phyloP scores from a whole-genome alignment of 1,140 invertebrate genomes.

The Dreissena polymorpha region DNA sequence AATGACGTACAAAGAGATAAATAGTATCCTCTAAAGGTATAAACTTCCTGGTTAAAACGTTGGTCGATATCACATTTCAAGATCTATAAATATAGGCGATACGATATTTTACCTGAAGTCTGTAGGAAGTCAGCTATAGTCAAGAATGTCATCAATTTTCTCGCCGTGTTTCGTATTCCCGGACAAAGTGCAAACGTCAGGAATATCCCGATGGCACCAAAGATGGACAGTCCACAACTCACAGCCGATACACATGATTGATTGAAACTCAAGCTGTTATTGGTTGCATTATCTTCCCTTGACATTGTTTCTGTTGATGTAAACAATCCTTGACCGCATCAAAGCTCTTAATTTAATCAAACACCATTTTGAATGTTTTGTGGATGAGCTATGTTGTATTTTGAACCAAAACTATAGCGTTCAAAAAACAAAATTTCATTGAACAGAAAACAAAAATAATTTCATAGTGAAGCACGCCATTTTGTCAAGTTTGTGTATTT shows the following conservation, averaged over 20 bases:
- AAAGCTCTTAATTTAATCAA: too few species aligned
- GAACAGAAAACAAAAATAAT: too few species aligned
- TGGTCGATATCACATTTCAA: not conserved
- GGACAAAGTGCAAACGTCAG: not conserved
- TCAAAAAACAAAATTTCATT: too few species aligned
- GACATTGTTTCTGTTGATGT: not conserved
- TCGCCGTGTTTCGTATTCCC: slow-evolving; percentile 21
- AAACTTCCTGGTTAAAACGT: too few species aligned
- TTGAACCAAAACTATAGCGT: too few species aligned
- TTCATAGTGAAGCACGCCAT: too few species aligned
- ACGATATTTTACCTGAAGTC: not conserved
- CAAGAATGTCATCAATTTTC: slow-evolving; percentile 23
- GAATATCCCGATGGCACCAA: slow-evolving; percentile 14
- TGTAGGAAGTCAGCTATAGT: slow-evolving; percentile 19
- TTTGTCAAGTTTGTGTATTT: too few species aligned
- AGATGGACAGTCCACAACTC: slow-evolving; percentile 30
- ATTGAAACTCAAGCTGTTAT: not conserved
- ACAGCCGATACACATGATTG: not conserved
- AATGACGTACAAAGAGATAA: too few species aligned
- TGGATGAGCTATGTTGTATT: too few species aligned
- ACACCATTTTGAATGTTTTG: too few species aligned
- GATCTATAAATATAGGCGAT: not conserved
- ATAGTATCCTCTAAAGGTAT: too few species aligned
- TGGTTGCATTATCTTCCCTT: not conserved
- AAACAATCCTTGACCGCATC: too few species aligned